Evolutionary conservation across 2,113 vertebrate species (phyloP).

Genomic region (Puntigrus tetrazona): DNA sequence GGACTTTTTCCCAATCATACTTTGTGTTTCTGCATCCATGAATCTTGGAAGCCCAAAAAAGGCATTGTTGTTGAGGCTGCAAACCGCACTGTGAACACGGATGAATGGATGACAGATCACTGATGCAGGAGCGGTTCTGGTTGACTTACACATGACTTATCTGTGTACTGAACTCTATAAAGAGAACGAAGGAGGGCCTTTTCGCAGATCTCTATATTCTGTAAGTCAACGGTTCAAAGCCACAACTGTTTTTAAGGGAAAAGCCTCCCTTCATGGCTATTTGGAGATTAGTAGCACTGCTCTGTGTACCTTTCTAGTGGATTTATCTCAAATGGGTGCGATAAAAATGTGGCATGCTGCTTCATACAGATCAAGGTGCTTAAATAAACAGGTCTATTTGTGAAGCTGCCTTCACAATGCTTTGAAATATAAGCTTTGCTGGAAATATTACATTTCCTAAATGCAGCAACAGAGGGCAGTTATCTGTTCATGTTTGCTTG

Average conservation of each 20-base stretch:
- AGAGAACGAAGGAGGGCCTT: background rate
- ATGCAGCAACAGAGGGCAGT: background rate
- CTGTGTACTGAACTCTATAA: conserved; percentile 14
- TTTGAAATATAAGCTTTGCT: conserved; percentile 8
- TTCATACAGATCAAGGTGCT: conserved; percentile 26
- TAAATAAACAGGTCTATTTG: conserved; percentile 15
- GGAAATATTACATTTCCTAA: background rate
- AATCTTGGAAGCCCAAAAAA: conserved; percentile 15
- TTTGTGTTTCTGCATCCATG: background rate
- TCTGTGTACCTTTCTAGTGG: conserved; percentile 46
- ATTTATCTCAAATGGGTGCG: conserved; percentile 48
- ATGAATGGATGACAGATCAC: conserved; percentile 3
- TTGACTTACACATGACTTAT: conserved; percentile 15
- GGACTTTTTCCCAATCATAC: conserved; percentile 1
- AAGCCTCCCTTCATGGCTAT: conserved; percentile 54
- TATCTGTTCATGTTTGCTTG: background rate
- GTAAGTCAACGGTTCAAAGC: conserved; percentile 30
- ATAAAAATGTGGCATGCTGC: conserved; percentile 43
- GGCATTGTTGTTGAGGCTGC: background rate
- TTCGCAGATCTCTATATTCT: background rate
- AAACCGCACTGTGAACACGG: background rate
- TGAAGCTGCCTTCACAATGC: background rate
- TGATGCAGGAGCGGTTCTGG: conserved; percentile 10
- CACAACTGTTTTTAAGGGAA: background rate
- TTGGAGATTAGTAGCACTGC: conserved; percentile 55